Evolutionary conservation across 37 sponge, comb jelly and placozoan genomes (phyloP), one percentile per base, ranked within the genome.

Genomic region (Beroe ovata): DNA sequence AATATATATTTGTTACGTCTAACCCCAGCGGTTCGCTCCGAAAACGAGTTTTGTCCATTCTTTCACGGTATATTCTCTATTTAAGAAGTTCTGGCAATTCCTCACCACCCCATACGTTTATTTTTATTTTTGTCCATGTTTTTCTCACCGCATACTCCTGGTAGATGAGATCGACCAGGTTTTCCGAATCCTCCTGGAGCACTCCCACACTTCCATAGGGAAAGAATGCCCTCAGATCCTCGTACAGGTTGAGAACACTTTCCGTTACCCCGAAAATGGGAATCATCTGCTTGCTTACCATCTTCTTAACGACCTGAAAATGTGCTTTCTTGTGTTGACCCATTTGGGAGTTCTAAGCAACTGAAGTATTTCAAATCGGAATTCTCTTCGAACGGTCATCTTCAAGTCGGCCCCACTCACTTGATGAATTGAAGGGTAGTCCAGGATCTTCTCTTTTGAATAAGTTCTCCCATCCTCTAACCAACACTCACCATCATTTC

Each of bases 381-480:
- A n/a, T n/a, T n/a, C n/a, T n/a, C n/a, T n/a, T n/a, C n/a, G n/a
- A n/a, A n/a, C n/a, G n/a, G n/a, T n/a, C n/a, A n/a, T n/a, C n/a
- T n/a, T n/a, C n/a, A 58, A 58, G 18, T 58, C 18, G 18, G 18
- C 18, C 18, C 18, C 59, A 14, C 64, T 8, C 11, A 77, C 84
- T 54, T 77, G 84, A 42, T 77, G 54, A 25, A 77, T 77, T 21
- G 84, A 77, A n/a, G 84, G 84, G 54, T 77, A 77, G 47, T 77
- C 84, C 54, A 77, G 47, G 20, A 77, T 77, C 54, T 77, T 33
- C 38, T 77, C 84, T 40, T 77, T 77, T 1, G 54, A 42, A 25
- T 77, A 77, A 21, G 84, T 77, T 25, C 84, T 77, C 26, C 25
- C 25, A 54, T 77, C 84, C 8, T 32, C 36, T 29, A 77, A 16